phyloP scores from a whole-genome alignment of 2,888 invertebrate genomes.

The Lomographa bimaculata region DNA sequence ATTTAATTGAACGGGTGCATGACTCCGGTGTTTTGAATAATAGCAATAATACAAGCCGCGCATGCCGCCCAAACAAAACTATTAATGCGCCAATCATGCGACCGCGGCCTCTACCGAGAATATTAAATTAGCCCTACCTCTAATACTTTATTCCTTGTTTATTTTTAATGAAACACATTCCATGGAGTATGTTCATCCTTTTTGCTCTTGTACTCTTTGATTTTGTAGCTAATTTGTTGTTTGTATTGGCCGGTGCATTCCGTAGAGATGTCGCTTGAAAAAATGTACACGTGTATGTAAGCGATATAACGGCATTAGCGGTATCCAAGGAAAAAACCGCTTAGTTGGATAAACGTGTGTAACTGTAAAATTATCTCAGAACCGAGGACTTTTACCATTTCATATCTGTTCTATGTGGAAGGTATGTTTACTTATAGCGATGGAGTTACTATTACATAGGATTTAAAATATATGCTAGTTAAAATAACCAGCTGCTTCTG shows the following conservation, averaged over 20 bases:
- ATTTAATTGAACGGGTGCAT: conserved; percentile 73
- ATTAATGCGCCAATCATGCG: conserved; percentile 39
- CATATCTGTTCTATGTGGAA: too few species aligned
- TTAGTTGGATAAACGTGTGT: conserved; percentile 23
- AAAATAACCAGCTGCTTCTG: too few species aligned
- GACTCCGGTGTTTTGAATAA: conserved; percentile 73
- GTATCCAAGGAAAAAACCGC: conserved; percentile 28
- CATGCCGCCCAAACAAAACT: conserved; percentile 54
- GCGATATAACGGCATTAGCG: conserved; percentile 32
- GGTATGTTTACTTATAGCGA: too few species aligned
- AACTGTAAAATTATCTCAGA: conserved; percentile 28
- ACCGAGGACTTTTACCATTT: conserved; percentile 13
- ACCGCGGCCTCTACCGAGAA: conserved; percentile 16
- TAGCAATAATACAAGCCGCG: conserved; percentile 63
- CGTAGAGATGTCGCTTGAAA: conserved; percentile 18
- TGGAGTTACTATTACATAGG: too few species aligned
- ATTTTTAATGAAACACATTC: conserved; percentile 12
- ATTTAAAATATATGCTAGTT: too few species aligned
- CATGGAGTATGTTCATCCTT: conserved; percentile 2
- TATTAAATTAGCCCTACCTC: conserved; percentile 25
- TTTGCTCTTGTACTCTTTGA: conserved; percentile 7
- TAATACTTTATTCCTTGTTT: conserved; percentile 7
- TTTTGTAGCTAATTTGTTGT: conserved; percentile 9
- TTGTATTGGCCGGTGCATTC: conserved; percentile 14
- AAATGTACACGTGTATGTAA: conserved; percentile 28